These are phyloP conservation scores for Lasiommata megera DNA, from an alignment of 2,888 invertebrate species.

Conservation along the genomic window DNA sequence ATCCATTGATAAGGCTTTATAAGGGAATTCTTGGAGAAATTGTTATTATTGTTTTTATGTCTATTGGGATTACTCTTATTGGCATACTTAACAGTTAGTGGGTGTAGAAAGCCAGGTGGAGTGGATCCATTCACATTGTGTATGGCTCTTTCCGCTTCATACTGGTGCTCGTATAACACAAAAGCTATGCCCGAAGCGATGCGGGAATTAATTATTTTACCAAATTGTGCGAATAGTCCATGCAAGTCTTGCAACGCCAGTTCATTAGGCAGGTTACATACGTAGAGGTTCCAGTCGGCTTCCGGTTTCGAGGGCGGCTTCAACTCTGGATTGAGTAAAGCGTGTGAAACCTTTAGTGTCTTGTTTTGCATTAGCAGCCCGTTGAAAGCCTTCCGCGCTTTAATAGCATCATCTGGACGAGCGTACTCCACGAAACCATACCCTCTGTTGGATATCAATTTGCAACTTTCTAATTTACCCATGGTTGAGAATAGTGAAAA, in stretches of 20 bases:
- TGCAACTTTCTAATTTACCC: constrained; percentile 82
- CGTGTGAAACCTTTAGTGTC: constrained; percentile 78
- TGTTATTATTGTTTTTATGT: constrained; percentile 76
- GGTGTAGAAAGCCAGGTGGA: constrained; percentile 78
- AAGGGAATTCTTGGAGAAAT: constrained; percentile 69
- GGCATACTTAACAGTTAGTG: constrained; percentile 80
- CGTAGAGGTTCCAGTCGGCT: constrained; percentile 81
- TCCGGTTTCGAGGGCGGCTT: constrained; percentile 79
- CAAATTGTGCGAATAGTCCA: constrained; percentile 79
- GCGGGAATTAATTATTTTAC: constrained; percentile 80
- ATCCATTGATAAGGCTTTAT: constrained; percentile 78
- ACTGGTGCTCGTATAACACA: constrained; percentile 76
- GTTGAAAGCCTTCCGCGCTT: constrained; percentile 77
- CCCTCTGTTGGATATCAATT: constrained; percentile 80
- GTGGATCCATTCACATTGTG: constrained; percentile 73
- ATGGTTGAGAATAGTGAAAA: constrained; percentile 79
- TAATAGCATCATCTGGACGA: constrained; percentile 75
- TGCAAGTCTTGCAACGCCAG: constrained; percentile 80
- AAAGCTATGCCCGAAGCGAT: constrained; percentile 80
- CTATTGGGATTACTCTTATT: constrained; percentile 80
- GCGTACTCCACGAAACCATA: constrained; percentile 81
- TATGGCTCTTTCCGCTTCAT: constrained; percentile 76
- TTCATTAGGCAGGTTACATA: constrained; percentile 80
- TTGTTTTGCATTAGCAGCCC: constrained; percentile 80
- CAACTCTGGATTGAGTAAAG: constrained; percentile 73